Evolutionary conservation across 2,113 vertebrate genomes (phyloP).

Genomic region (Caloenas nicobarica): DNA sequence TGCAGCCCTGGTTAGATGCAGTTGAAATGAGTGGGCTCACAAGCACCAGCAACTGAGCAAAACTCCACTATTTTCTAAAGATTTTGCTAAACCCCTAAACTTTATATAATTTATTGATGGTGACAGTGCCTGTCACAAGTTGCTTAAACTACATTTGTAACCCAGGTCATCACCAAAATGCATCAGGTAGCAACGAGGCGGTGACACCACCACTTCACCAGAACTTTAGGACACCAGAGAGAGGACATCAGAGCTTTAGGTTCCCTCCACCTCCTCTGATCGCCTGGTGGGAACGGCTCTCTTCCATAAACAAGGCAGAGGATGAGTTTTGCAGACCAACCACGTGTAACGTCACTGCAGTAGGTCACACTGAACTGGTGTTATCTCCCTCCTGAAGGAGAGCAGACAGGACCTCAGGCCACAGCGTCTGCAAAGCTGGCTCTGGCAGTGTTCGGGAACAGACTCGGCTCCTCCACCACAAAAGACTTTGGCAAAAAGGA

Average conservation of each 20-base stretch:
- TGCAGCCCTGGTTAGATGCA: not conserved
- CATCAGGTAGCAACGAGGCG: fast-evolving
- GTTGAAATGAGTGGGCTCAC: not conserved
- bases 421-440: not conserved
- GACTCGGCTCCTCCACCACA: not conserved
- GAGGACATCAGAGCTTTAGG: not conserved
- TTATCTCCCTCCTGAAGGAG: not conserved
- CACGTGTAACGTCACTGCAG: not conserved
- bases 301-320: fast-evolving
- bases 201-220: not conserved
- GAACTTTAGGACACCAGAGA: not conserved
- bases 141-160: not conserved
- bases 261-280: not conserved
- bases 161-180: not conserved
- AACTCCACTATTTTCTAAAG: not conserved
- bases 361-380: not conserved
- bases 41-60: not conserved
- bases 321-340: not conserved
- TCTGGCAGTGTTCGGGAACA: not conserved
- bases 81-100: not conserved
- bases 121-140: not conserved
- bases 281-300: not conserved
- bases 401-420: not conserved
- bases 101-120: not conserved
- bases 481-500: not conserved